Evolutionary conservation across 2,888 invertebrate genomes (phyloP).

Genomic region (Lasioglossum villosulum): DNA sequence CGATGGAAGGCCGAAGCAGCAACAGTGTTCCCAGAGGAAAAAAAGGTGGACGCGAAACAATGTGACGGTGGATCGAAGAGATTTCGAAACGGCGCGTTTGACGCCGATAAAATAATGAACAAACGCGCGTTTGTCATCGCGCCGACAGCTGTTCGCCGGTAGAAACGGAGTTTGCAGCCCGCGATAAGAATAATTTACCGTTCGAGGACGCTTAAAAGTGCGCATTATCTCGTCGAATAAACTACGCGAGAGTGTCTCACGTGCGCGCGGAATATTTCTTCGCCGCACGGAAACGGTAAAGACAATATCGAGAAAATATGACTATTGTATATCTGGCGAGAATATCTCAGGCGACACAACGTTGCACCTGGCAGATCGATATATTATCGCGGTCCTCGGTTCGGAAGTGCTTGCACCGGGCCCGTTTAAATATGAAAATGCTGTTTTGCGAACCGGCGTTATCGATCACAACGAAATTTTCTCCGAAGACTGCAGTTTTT

Average conservation of each 20-base stretch:
- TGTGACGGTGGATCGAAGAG: conserved; percentile 47
- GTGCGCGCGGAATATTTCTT: conserved; percentile 54
- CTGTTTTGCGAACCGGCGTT: conserved; percentile 12
- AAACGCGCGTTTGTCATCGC: conserved; percentile 67
- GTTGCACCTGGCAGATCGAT: conserved; percentile 57
- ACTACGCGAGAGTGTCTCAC: conserved; percentile 28
- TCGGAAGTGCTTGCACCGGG: conserved; percentile 28
- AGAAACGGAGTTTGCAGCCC: conserved; percentile 17
- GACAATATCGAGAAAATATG: conserved; percentile 63
- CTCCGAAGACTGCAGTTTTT: neutral
- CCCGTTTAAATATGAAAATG: conserved; percentile 47
- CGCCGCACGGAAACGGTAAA: conserved; percentile 53
- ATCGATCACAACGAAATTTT: neutral
- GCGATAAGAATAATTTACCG: conserved; percentile 60
- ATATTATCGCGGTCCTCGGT: conserved; percentile 47
- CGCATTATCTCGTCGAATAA: conserved; percentile 51
- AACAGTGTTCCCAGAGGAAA: neutral
- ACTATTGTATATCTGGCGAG: conserved; percentile 52
- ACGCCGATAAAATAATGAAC: conserved; percentile 68
- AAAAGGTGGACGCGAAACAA: conserved; percentile 47
- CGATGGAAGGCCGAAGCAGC: conserved; percentile 31
- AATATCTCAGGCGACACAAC: conserved; percentile 46
- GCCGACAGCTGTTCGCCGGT: conserved; percentile 43
- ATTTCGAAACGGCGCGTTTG: conserved; percentile 60
- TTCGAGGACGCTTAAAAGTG: conserved; percentile 34